Evolutionary conservation across 1,140 invertebrate species (phyloP).

Genomic region (Thrips palmi): DNA sequence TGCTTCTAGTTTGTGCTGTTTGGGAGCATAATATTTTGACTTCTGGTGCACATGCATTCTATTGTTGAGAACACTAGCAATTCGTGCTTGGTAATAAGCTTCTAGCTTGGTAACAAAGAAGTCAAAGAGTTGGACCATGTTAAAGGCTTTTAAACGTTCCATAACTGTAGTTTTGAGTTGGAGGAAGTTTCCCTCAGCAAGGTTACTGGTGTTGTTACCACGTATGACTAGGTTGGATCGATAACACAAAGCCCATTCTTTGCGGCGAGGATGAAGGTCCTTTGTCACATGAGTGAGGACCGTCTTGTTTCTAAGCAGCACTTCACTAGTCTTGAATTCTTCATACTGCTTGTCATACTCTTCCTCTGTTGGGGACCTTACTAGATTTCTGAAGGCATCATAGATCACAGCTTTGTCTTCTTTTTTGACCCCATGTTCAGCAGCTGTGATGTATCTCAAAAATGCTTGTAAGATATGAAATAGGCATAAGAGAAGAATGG

Average conservation of each 20-base stretch:
- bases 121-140: neutral
- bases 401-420: neutral
- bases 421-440: neutral
- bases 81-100: neutral
- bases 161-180: neutral
- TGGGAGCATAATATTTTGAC: neutral
- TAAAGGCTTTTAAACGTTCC: neutral
- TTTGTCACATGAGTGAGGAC: too few species aligned
- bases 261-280: too few species aligned
- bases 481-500: neutral
- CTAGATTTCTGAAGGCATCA: neutral
- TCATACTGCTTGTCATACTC: too few species aligned
- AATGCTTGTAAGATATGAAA: neutral
- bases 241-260: too few species aligned
- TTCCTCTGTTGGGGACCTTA: too few species aligned
- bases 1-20: neutral
- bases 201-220: neutral
- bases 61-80: neutral
- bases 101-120: neutral
- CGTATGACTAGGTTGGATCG: neutral
- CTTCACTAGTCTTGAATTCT: too few species aligned
- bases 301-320: too few species aligned
- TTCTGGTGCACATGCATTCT: neutral
- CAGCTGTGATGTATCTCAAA: neutral
- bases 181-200: neutral